Evolutionary conservation across 2,797 vertebrate genomes (phyloP).

Genomic region (Leptoclinus maculatus): DNA sequence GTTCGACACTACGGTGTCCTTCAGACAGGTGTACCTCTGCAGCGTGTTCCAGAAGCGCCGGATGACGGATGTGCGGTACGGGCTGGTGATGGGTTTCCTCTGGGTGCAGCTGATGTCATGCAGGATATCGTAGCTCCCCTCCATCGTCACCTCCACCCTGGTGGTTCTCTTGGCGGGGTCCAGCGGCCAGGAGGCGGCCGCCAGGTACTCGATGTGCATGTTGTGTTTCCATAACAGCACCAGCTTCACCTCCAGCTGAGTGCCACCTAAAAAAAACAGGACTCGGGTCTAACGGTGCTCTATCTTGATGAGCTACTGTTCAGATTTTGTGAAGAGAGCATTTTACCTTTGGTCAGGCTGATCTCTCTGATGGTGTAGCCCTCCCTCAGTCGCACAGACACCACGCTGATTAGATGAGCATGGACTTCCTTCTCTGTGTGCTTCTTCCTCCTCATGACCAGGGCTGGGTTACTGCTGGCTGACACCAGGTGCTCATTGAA

Average conservation of each 20-base stretch:
- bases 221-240: constrained; percentile 98
- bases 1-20: not conserved
- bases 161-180: constrained; percentile 89
- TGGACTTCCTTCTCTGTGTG: constrained; percentile 97
- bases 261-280: constrained; percentile 83
- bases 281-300: not conserved
- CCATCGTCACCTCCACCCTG: constrained; percentile 97
- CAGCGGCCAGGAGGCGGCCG: constrained; percentile 92
- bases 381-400: constrained; percentile 95
- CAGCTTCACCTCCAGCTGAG: constrained; percentile 95
- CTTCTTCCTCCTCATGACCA: constrained; percentile 96
- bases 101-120: constrained; percentile 98
- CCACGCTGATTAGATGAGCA: constrained; percentile 93
- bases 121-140: constrained; percentile 98
- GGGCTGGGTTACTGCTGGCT: constrained; percentile 94
- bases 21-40: constrained; percentile 87
- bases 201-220: constrained; percentile 97
- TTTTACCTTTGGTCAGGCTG: constrained; percentile 92
- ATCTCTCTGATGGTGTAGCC: constrained; percentile 97
- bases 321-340: not conserved
- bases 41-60: constrained; percentile 98
- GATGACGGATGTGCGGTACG: constrained; percentile 96
- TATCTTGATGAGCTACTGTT: not conserved
- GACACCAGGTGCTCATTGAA: constrained; percentile 98
- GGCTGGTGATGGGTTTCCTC: constrained; percentile 96